Evolutionary conservation across 2,797 vertebrate species (phyloP).

Genomic region (Crenuchus spilurus): DNA sequence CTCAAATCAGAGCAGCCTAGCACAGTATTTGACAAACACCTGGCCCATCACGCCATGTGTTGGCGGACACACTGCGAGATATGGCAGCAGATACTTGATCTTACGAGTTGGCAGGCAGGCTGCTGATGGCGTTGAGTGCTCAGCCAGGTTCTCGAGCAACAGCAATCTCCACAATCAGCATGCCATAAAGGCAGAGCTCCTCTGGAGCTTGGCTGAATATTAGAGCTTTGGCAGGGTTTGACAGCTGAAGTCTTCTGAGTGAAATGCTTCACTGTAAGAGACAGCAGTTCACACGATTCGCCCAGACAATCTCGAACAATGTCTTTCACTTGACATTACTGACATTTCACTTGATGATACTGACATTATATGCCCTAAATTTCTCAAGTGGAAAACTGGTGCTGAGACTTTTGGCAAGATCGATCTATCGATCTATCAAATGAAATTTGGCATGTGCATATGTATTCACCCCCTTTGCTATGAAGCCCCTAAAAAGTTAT

Average conservation of each 20-base stretch:
- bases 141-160: constrained; percentile 17
- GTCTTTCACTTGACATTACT: background rate
- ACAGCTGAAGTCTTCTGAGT: background rate
- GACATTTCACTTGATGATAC: too few species aligned
- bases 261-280: constrained; percentile 6
- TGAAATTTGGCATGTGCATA: too few species aligned
- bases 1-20: background rate
- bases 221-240: constrained; percentile 9
- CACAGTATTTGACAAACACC: constrained; percentile 27
- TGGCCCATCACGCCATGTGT: constrained; percentile 23
- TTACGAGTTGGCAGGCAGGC: constrained; percentile 12
- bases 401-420: too few species aligned
- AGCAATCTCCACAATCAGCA: constrained; percentile 2
- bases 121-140: constrained; percentile 15
- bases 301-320: background rate
- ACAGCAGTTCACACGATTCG: too few species aligned
- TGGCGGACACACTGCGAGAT: constrained; percentile 22
- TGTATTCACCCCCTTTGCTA: too few species aligned
- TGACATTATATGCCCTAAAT: too few species aligned
- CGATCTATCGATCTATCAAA: too few species aligned
- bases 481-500: too few species aligned
- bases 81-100: constrained; percentile 16
- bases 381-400: too few species aligned
- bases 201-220: constrained; percentile 8
- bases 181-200: constrained; percentile 1